Evolutionary conservation across 1,140 invertebrate species (phyloP).

Genomic region (Lepidostoma basale): DNA sequence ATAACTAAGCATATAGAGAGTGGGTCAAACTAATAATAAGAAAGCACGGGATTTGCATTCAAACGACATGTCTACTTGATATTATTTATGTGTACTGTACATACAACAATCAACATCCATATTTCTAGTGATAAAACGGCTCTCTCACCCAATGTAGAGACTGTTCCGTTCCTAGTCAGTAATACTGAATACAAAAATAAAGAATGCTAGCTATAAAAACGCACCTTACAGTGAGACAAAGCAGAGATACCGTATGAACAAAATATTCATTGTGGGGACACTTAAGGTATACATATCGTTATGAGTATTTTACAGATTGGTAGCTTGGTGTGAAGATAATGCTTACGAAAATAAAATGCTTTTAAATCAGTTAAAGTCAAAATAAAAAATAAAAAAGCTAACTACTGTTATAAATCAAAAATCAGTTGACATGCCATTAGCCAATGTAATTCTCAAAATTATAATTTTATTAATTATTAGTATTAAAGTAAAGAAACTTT

Average conservation of each 20-base stretch:
- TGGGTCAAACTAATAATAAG: conserved; percentile 11
- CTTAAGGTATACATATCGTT: neutral
- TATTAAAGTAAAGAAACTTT: neutral
- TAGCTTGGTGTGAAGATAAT: conserved; percentile 18
- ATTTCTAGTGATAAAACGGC: conserved; percentile 50
- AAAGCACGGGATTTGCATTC: conserved; percentile 23
- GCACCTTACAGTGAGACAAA: conserved; percentile 18
- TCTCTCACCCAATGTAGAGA: conserved; percentile 74
- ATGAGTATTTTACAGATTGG: conserved; percentile 4
- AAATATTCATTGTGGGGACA: neutral
- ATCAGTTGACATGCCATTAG: conserved; percentile 1
- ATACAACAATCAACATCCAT: conserved; percentile 42
- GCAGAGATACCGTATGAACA: conserved; percentile 6
- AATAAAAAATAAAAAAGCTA: conserved; percentile 6
- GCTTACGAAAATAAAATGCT: conserved; percentile 12
- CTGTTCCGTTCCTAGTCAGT: conserved; percentile 76
- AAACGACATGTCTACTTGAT: conserved; percentile 32
- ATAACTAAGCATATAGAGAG: conserved; percentile 18
- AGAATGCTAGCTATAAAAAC: conserved; percentile 37
- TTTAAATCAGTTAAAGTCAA: neutral
- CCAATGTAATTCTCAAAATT: neutral
- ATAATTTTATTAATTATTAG: neutral
- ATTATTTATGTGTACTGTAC: conserved; percentile 35
- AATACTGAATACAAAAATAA: conserved; percentile 66
- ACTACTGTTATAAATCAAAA: conserved; percentile 8